Evolutionary conservation across 2,113 vertebrate species (phyloP).

Genomic region (Zapornia atra): DNA sequence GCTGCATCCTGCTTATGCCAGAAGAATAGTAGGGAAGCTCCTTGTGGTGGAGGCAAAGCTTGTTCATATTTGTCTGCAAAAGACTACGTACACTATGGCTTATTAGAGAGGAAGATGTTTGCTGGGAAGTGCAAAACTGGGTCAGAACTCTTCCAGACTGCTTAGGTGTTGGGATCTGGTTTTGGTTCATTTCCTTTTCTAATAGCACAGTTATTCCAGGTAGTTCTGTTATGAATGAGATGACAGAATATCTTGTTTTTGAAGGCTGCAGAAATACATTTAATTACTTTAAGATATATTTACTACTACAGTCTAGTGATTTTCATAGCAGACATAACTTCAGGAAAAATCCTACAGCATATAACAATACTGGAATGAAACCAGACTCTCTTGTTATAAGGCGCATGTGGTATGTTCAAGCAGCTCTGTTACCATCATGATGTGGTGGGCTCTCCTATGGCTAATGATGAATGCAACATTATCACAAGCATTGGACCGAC

Average conservation of each 20-base stretch:
- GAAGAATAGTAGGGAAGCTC: not conserved
- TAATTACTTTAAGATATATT: not conserved
- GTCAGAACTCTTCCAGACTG: not conserved
- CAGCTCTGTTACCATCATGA: not conserved
- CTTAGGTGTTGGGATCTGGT: not conserved
- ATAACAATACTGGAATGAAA: not conserved
- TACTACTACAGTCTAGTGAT: not conserved
- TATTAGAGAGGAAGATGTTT: not conserved
- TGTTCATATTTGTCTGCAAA: not conserved
- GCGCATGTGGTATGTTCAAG: not conserved
- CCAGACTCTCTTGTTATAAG: not conserved
- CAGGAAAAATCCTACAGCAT: not conserved
- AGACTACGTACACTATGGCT: not conserved
- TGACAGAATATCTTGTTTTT: not conserved
- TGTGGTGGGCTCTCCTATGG: not conserved
- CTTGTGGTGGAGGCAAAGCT: not conserved
- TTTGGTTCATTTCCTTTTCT: not conserved
- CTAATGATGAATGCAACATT: not conserved
- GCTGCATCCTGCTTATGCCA: not conserved
- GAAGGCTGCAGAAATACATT: not conserved
- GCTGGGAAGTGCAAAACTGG: conserved; percentile 4
- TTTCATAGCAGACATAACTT: not conserved
- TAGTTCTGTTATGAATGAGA: not conserved
- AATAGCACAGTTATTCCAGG: not conserved
- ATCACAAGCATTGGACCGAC: not conserved